Evolutionary conservation across 2,888 invertebrate genomes (phyloP), one percentile per base, ranked within the genome.

Genomic region (Agriotes lineatus): DNA sequence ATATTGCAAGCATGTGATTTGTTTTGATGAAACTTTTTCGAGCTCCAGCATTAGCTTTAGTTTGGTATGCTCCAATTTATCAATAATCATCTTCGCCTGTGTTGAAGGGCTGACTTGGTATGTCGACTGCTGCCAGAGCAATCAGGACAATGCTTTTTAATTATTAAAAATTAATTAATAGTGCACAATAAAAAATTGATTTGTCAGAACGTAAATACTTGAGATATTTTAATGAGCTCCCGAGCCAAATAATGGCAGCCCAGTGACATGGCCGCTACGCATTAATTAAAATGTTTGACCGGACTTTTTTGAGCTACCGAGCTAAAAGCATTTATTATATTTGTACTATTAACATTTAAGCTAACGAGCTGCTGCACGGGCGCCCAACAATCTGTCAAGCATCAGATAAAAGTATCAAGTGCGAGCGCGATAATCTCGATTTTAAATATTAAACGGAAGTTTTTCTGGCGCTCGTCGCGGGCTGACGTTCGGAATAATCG

Each of bases 401-500:
- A 57, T 61, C 59, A 66, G 66, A 66, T 66, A 66, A 60, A 66
- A 20, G 59, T 59, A 66, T 66, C 66, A 54, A 60, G 25, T 60
- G 42, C 61, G n/a, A 37, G 35, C 42, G 42, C 12, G 42, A 58
- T 63, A 56, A 45, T 61, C 64, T 64, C 42, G 54, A 64, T 56
- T 57, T 58, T 16, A 65, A 65, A 65, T 58, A 50, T 65, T 33
- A 58, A 65, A 57, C 63, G 58, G 59, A 63, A 68, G 63, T 58
- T 62, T 58, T 56, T 42, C 35, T 50, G 63, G 57, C 22, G 37
- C 30, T 63, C 25, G 33, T 50, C 42, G 58, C 37, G 16, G 33
- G 18, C 19, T 62, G 64, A 61, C 64, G 66, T 52, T 59, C 37
- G 35, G 19, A 37, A 56, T 74, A 72, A 75, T 77, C 75, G 74